These are phyloP conservation scores for Zosterops japonicus DNA, from an alignment of 2,113 vertebrate genomes.

Conservation along the genomic window DNA sequence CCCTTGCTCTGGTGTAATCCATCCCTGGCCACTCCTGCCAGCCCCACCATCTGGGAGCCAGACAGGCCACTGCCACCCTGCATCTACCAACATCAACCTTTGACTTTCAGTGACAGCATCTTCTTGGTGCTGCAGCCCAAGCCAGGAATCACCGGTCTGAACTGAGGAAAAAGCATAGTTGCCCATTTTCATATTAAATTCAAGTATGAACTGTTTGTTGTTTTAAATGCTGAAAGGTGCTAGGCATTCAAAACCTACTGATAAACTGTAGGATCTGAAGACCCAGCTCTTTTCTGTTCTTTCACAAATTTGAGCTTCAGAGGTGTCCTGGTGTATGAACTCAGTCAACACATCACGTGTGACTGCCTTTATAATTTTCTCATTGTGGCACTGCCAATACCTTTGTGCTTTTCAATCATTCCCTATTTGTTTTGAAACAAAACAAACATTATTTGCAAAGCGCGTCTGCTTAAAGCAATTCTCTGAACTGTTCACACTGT, in stretches of 20 bases:
- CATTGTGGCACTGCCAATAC: not conserved
- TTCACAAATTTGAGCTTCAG: accelerated
- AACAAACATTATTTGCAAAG: not conserved
- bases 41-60: not conserved
- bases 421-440: not conserved
- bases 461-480: not conserved
- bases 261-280: not conserved
- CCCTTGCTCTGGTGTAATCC: not conserved
- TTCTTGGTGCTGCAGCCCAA: not conserved
- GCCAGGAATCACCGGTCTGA: not conserved
- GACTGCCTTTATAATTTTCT: not conserved
- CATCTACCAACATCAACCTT: not conserved
- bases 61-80: not conserved
- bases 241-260: not conserved
- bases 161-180: not conserved
- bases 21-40: not conserved
- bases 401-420: not conserved
- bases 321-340: not conserved
- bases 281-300: not conserved
- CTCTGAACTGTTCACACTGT: not conserved
- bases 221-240: not conserved
- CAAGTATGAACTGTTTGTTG: not conserved
- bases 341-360: accelerated
- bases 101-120: not conserved
- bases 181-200: not conserved